phyloP scores from a whole-genome alignment of 2,888 invertebrate species.

The Slavum lentiscoides region DNA sequence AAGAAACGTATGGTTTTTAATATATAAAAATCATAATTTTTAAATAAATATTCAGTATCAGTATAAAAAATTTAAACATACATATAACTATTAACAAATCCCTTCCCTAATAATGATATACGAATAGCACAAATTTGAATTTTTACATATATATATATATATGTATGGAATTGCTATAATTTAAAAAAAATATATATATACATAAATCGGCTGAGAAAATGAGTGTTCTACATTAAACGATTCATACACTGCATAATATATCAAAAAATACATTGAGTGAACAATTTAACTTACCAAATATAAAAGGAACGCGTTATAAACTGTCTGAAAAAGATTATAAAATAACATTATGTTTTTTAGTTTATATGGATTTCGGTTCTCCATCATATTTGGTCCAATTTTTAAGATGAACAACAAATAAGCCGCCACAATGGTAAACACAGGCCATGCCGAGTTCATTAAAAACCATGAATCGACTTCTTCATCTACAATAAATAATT shows the following conservation, averaged over 20 bases:
- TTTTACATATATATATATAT: too few species aligned
- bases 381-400: constrained; percentile 31
- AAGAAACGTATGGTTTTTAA: too few species aligned
- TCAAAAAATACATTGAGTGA: background rate
- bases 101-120: too few species aligned
- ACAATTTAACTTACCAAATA: constrained; percentile 29
- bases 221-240: too few species aligned
- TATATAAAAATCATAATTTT: too few species aligned
- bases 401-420: constrained; percentile 63
- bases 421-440: constrained; percentile 63
- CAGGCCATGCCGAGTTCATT: constrained; percentile 69
- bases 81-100: too few species aligned
- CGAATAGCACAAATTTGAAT: too few species aligned
- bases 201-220: too few species aligned
- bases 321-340: constrained; percentile 33
- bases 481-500: constrained; percentile 63
- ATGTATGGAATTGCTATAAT: too few species aligned
- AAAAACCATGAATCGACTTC: constrained; percentile 70
- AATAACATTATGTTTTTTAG: constrained; percentile 28
- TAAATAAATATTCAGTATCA: too few species aligned
- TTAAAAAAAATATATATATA: too few species aligned
- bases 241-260: background rate
- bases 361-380: constrained; percentile 19
- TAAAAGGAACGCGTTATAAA: constrained; percentile 31
- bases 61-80: too few species aligned